Evolutionary conservation across 2,888 invertebrate species (phyloP).

Genomic region (Coelogynopora nodosa): DNA sequence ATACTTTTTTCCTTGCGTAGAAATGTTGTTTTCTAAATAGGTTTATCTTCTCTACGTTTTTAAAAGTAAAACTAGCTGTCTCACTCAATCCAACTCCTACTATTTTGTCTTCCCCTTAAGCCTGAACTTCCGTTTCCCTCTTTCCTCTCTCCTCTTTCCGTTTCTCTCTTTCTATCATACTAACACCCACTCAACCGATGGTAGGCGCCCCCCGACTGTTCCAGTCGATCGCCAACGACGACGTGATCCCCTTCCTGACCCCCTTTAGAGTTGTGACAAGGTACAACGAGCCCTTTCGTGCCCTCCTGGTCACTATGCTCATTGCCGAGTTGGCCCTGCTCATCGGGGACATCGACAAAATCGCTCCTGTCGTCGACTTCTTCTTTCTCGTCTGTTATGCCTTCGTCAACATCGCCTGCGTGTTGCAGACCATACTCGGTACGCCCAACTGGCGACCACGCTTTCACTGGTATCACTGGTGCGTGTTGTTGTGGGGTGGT

Average conservation of each 20-base stretch:
- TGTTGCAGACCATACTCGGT: conserved; percentile 82
- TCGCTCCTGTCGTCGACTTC: conserved; percentile 94
- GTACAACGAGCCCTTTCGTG: conserved; percentile 90
- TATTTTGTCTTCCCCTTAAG: too few relatives aligned
- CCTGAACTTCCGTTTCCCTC: too few relatives aligned
- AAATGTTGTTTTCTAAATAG: too few relatives aligned
- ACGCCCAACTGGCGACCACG: conserved; percentile 96
- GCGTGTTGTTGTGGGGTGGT: too few relatives aligned
- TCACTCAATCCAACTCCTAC: too few relatives aligned
- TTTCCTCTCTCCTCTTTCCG: too few relatives aligned
- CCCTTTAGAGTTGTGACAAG: conserved; percentile 84
- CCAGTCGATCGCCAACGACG: conserved; percentile 94
- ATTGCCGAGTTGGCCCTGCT: conserved; percentile 70
- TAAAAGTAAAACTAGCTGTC: too few relatives aligned
- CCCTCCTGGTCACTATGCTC: conserved; percentile 75
- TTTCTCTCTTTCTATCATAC: too few relatives aligned
- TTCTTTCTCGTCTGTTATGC: conserved; percentile 99
- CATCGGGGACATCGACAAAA: conserved; percentile 87
- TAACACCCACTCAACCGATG: too few relatives aligned
- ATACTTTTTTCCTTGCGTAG: too few relatives aligned
- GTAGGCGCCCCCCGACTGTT: conserved; percentile 69
- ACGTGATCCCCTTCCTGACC: conserved; percentile 88
- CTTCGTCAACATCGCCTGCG: conserved; percentile 96
- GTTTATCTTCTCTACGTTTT: too few relatives aligned
- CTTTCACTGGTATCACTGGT: conserved; percentile 98